Evolutionary conservation across 2,797 vertebrate species (phyloP).

Genomic region (Argya squamiceps): DNA sequence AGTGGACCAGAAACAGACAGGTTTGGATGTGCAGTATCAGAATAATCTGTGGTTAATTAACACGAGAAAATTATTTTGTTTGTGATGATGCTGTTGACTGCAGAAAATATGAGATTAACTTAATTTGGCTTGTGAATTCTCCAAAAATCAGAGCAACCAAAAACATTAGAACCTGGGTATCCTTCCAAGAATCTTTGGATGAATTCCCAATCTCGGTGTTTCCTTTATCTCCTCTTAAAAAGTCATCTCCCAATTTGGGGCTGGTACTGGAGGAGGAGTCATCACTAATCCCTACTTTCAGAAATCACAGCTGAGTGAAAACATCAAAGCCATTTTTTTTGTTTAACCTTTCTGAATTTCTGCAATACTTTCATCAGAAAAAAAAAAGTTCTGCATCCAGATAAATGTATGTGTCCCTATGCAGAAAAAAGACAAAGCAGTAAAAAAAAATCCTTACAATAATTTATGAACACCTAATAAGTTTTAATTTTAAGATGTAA

Average conservation of each 20-base stretch:
- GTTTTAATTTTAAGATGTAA: conserved; percentile 38
- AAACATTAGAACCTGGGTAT: not conserved
- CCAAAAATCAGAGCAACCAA: not conserved
- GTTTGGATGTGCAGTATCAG: not conserved
- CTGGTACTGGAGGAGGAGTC: not conserved
- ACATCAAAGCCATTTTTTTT: not conserved
- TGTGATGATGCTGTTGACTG: not conserved
- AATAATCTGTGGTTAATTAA: not conserved
- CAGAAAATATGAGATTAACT: not conserved
- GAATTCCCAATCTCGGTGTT: not conserved
- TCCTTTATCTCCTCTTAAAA: not conserved
- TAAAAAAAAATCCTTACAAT: not conserved
- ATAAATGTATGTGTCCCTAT: not conserved
- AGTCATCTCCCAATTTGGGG: not conserved
- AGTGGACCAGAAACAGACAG: not conserved
- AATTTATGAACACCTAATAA: not conserved
- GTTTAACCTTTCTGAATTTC: not conserved
- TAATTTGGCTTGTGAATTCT: not conserved
- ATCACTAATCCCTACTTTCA: not conserved
- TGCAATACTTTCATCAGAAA: not conserved
- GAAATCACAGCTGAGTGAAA: not conserved
- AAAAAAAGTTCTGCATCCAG: not conserved
- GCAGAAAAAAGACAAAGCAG: not conserved
- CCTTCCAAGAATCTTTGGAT: conserved; percentile 1
- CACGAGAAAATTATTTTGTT: not conserved